Conservation (phyloP, 2,113 vertebrate genomes). For the Hyperopisus bebe region DNA sequence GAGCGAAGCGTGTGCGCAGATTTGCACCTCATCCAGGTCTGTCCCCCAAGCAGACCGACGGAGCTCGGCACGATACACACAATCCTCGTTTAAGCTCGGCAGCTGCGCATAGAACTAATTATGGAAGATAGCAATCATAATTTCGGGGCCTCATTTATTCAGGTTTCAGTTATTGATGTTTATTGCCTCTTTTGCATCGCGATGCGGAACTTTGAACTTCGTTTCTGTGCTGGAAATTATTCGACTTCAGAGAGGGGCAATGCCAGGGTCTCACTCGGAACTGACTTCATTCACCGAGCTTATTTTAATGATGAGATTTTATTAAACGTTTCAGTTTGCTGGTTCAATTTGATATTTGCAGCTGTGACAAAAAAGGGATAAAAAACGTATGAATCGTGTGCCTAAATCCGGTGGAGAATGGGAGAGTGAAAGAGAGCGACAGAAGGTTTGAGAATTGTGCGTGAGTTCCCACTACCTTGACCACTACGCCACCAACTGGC, state of each 20-base stretch:
- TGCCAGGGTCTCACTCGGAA: not conserved
- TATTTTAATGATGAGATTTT: conserved; percentile 18
- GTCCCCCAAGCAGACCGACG: not conserved
- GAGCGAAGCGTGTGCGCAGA: not conserved
- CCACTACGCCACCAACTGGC: not conserved
- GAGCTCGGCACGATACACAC: not conserved
- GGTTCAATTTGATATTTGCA: conserved; percentile 12
- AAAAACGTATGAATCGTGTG: not conserved
- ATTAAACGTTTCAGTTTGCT: conserved; percentile 17
- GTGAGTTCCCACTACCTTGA: not conserved
- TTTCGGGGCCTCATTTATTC: conserved; percentile 3
- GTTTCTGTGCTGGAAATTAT: conserved; percentile 1
- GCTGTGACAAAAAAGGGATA: not conserved
- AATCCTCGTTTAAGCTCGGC: not conserved
- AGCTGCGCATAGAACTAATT: conserved; percentile 18
- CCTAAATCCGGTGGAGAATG: not conserved
- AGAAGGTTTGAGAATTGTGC: not conserved
- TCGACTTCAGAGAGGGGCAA: not conserved
- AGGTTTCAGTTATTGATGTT: conserved; percentile 17
- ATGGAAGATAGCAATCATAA: not conserved
- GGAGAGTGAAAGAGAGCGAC: not conserved
- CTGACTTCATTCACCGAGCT: conserved; percentile 13
- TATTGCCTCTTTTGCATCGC: conserved; percentile 9
- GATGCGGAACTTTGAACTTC: conserved; percentile 3
- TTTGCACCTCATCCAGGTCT: not conserved